These are phyloP conservation scores for Drosophila phalerata DNA, from an alignment of 2,888 invertebrate genomes.

Conservation along the genomic window DNA sequence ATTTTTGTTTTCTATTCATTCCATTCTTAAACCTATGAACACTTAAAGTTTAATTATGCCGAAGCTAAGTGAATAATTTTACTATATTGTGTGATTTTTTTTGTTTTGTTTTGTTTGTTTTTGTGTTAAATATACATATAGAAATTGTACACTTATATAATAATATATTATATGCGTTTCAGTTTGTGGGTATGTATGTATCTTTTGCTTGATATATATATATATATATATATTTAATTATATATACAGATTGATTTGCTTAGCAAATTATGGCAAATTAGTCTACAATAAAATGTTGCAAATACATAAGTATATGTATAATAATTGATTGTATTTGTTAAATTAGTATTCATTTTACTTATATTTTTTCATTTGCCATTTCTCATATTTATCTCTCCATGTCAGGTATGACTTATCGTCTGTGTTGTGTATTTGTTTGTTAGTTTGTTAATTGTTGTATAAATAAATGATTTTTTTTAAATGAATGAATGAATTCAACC, in stretches of 20 bases:
- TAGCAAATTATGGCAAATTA: constrained; percentile 81
- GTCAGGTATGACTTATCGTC: constrained; percentile 27
- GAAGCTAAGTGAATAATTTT: constrained; percentile 42
- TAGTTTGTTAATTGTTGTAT: constrained; percentile 29
- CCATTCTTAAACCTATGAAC: constrained; percentile 69
- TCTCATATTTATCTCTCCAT: constrained; percentile 29
- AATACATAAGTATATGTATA: constrained; percentile 28
- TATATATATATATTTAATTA: constrained; percentile 19
- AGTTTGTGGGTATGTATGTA: constrained; percentile 25
- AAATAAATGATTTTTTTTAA: constrained; percentile 19
- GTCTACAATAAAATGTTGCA: constrained; percentile 62
- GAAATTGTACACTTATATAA: constrained; percentile 65
- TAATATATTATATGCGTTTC: constrained; percentile 73
- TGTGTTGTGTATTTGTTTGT: constrained; percentile 17
- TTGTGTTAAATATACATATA: constrained; percentile 48
- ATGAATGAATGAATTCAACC: constrained; percentile 16
- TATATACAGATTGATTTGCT: constrained; percentile 73
- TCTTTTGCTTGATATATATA: constrained; percentile 1
- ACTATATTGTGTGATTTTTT: constrained; percentile 39
- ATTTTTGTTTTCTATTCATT: constrained; percentile 52
- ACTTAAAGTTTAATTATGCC: constrained; percentile 54
- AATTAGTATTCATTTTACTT: constrained; percentile 35
- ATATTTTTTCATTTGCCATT: constrained; percentile 34
- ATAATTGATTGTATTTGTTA: constrained; percentile 23
- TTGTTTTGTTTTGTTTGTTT: constrained; percentile 35